Evolutionary conservation across 2,888 invertebrate genomes (phyloP).

Genomic region (Agrochola circellaris): DNA sequence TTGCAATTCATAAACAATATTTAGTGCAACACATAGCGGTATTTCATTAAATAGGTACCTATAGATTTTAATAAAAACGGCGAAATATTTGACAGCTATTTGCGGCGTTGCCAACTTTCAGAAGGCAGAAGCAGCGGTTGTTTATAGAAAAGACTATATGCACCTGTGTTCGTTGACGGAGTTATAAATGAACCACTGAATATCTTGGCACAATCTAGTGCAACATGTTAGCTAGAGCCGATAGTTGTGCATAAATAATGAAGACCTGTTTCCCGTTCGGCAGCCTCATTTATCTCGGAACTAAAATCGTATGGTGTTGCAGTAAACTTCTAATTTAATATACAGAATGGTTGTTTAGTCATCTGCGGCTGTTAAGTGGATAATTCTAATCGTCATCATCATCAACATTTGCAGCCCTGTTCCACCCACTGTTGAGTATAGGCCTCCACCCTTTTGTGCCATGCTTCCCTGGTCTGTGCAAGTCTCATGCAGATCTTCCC

Average conservation of each 20-base stretch:
- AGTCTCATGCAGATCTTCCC: not conserved
- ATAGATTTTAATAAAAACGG: too few relatives aligned
- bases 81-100: too few relatives aligned
- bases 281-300: slow-evolving; percentile 17
- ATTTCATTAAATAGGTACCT: too few relatives aligned
- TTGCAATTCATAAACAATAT: too few relatives aligned
- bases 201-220: slow-evolving; percentile 10
- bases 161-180: not conserved
- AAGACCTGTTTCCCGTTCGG: slow-evolving; percentile 10
- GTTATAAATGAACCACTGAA: slow-evolving; percentile 16
- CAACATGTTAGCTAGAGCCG: not conserved
- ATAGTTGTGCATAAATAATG: slow-evolving; percentile 21
- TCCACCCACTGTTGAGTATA: not conserved
- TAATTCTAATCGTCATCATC: not conserved
- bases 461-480: not conserved
- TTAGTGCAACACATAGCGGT: too few relatives aligned
- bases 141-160: not conserved
- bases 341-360: not conserved
- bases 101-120: too few relatives aligned
- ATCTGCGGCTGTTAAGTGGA: not conserved
- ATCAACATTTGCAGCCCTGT: not conserved
- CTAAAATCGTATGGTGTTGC: not conserved
- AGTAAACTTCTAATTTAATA: slow-evolving; percentile 11
- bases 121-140: too few relatives aligned
- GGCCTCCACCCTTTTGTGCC: not conserved